These are phyloP conservation scores for Motacilla tschutschensis DNA, from an alignment of 2,113 vertebrate genomes.

Conservation along the genomic window DNA sequence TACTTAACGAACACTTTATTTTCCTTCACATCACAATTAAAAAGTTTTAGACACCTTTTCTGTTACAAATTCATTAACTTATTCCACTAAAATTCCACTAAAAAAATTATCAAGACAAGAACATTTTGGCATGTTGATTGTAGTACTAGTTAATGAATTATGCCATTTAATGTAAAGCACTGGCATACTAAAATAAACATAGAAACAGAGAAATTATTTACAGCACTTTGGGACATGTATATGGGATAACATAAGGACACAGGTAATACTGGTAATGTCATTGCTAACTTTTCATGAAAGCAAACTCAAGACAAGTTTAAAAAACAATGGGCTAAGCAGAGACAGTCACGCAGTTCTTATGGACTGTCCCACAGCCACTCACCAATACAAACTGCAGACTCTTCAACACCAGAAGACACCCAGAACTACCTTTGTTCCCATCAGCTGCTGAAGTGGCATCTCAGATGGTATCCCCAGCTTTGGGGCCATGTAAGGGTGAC, in stretches of 20 bases:
- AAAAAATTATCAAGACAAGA: neutral
- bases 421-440: neutral
- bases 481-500: neutral
- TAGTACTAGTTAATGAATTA: neutral
- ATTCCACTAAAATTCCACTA: neutral
- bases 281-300: neutral
- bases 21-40: neutral
- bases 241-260: neutral
- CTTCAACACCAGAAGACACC: neutral
- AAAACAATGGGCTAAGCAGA: neutral
- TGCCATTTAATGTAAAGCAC: neutral
- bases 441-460: neutral
- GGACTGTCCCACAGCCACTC: neutral
- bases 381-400: neutral
- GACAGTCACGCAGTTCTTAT: neutral
- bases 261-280: neutral
- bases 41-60: neutral
- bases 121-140: neutral
- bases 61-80: neutral
- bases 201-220: neutral
- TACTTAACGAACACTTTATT: neutral
- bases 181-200: neutral
- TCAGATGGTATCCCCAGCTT: neutral
- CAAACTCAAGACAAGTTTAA: neutral
- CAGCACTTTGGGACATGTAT: neutral